Base-by-base conservation (phyloP, 2,797 vertebrate species). In the Crocodylus rhombifer region DNA sequence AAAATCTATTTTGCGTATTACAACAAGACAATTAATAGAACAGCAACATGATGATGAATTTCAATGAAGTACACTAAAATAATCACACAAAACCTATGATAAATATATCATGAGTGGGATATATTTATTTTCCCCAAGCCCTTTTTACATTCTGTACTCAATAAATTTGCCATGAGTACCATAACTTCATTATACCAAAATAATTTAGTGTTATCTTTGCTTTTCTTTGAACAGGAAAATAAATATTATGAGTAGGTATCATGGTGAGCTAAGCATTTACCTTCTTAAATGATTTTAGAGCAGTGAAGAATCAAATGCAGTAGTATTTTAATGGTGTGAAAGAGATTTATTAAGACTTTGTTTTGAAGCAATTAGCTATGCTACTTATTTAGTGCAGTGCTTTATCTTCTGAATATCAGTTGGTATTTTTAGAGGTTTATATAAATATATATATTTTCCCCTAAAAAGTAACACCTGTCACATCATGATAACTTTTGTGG, bases 211-310 rank as follows among this genome's bases (percentile, higher is more conserved):
- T 75, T 83, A 63, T 78, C 87, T 96, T 95, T 77, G 91, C 86
- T 77, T 93, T 95, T 65, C 30, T 82, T 93, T 94, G 88, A 96
- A 96, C 97, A 96, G 77, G 91, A 64, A 82, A 95, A 97, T 79
- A 96, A 97, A 93, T 96, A 93, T 82, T 89, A 91, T 95, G 82
- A 91, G 84, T 78, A 95, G 96, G 75, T 74, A 80, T 73, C 82
- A 93, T 84, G 91, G 93, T 65, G 94, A 96, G 87, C 80, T 96
- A 91, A 96, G 95, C 86, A 95, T 87, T 96, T 97, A 94, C 78
- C 58, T 95, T 96, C 83, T 94, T 93, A 96, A 96, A 91, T 84
- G 82, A 89, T 94, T 97, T 96, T 95, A 97, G 95, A 96, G 78
- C 25, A 90, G 67, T 2, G 6, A 95, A 90, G 93, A 95, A 94